Conservation (phyloP, 2,113 vertebrate genomes). For the Nycticebus coucang region DNA sequence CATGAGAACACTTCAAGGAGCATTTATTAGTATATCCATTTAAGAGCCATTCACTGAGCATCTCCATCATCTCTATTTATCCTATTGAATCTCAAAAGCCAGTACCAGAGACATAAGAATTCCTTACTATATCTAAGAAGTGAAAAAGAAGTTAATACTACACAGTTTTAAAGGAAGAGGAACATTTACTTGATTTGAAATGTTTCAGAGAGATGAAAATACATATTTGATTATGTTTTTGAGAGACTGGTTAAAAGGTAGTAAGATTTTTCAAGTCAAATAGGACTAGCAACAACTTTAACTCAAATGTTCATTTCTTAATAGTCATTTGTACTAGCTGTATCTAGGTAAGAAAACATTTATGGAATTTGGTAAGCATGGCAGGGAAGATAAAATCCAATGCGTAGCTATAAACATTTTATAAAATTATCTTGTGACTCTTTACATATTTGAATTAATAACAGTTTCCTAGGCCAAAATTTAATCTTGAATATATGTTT, state of each 20-base stretch:
- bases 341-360: neutral
- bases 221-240: neutral
- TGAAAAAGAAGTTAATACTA: constrained; percentile 29
- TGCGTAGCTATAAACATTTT: neutral
- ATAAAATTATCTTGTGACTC: constrained; percentile 16
- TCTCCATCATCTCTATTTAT: neutral
- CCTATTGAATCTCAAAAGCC: neutral
- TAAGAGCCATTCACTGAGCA: neutral
- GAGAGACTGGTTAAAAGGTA: neutral
- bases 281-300: neutral
- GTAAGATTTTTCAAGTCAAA: neutral
- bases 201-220: neutral
- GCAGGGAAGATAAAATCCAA: constrained; percentile 2
- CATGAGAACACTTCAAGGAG: neutral
- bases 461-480: neutral
- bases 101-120: neutral
- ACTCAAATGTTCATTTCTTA: neutral
- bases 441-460: constrained; percentile 33
- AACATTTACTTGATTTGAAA: neutral
- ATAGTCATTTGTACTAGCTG: neutral
- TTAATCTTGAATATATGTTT: constrained; percentile 27
- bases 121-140: neutral
- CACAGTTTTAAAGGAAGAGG: neutral
- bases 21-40: neutral
- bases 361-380: neutral